Conservation (phyloP, 2,888 invertebrate species). For the Gastrophysa polygoni region DNA sequence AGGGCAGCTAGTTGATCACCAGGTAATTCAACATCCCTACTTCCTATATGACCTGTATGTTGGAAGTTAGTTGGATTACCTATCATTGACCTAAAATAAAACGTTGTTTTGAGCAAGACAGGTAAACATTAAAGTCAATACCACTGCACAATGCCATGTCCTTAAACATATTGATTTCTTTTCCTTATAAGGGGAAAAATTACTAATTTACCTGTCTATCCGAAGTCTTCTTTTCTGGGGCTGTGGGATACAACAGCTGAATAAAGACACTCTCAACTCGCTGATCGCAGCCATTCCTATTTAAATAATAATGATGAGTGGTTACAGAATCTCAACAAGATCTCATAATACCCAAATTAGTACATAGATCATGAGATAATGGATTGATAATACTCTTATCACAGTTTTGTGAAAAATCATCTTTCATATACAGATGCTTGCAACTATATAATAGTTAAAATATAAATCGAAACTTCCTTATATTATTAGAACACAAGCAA, state of each 20-base stretch:
- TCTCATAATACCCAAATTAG: neutral
- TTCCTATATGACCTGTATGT: constrained; percentile 91
- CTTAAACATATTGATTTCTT: constrained; percentile 11
- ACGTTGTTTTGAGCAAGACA: constrained; percentile 5
- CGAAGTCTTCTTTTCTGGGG: constrained; percentile 77
- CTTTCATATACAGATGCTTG: no score
- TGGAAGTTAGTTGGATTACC: constrained; percentile 94
- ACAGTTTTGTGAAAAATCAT: neutral
- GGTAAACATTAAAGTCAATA: constrained; percentile 9
- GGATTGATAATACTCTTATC: constrained; percentile 11
- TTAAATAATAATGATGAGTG: constrained; percentile 1
- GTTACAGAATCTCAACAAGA: no score
- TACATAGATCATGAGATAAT: constrained; percentile 14
- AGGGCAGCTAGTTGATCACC: constrained; percentile 83
- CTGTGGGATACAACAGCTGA: constrained; percentile 87
- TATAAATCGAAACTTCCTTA: neutral
- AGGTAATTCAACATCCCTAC: constrained; percentile 86
- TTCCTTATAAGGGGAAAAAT: constrained; percentile 6
- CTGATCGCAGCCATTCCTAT: constrained; percentile 63
- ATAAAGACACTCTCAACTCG: constrained; percentile 91
- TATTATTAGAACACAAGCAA: neutral
- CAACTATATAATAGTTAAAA: neutral
- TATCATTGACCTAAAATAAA: constrained; percentile 83
- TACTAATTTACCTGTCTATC: constrained; percentile 65
- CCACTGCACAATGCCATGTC: neutral